Base-by-base conservation (phyloP, 2,113 vertebrate genomes). In the Kobus ellipsiprymnus region DNA sequence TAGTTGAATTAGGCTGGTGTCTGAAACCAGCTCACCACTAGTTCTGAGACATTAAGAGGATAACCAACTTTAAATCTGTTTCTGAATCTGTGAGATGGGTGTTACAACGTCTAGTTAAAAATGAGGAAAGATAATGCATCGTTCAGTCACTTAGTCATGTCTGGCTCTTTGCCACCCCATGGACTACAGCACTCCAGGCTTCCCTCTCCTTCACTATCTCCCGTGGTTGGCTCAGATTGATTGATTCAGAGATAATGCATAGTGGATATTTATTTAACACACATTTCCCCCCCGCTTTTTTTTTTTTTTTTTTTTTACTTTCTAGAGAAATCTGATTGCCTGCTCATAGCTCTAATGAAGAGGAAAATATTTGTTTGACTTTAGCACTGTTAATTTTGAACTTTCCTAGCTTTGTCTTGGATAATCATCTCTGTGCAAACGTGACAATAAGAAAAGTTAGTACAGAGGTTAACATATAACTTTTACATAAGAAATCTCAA, bases 331-430 rank as follows among this genome's bases (percentile, higher is more conserved):
- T 95, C 48, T 86, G 55, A 64, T 96, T 23, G 62, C n/a, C 46
- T 87, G 25, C 14, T 95, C 29, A 90, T 71, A 89, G 82, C 46
- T 64, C 50, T 64, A 52, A 25, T 60, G 74, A 90, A 91, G 15
- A 52, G 30, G n/a, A 44, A 88, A 60, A 30, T 89, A 88, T 59
- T 91, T 94, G 12, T 94, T 95, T 84, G 27, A 59, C 54, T 91
- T 94, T 57, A 83, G 62, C 50, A 67, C n/a, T 96, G 29, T 40
- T 82, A 62, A n/a, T 57, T 93, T 94, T 94, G 59, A 93, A 88
- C 89, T 97, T 83, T 92, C 7, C n/a, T 82, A 59, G 27, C 48
- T 89, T 95, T 96, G 27, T 50, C 64, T 80, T 80, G 27, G 40
- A 86, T 46, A 78, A 25, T 90, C 29, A 44, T 62, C 46, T 74